Conservation (phyloP, 2,113 vertebrate species). For the Anthoscopus minutus region DNA sequence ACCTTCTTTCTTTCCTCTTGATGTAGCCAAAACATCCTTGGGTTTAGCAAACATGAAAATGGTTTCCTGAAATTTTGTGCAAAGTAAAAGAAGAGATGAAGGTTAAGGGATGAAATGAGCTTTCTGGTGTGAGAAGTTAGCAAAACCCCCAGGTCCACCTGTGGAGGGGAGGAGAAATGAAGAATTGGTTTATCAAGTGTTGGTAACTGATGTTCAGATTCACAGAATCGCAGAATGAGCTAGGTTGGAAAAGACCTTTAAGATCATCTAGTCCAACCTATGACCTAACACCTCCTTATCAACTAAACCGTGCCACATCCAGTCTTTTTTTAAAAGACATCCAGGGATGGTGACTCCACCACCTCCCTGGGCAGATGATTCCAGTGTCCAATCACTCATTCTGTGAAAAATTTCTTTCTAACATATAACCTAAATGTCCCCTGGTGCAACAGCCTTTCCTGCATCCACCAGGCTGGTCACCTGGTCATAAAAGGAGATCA, state of each 20-base stretch:
- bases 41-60: background rate
- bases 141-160: background rate
- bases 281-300: background rate
- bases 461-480: background rate
- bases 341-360: accelerated
- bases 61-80: background rate
- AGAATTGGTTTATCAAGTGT: accelerated
- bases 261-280: background rate
- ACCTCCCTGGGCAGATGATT: background rate
- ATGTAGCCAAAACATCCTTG: background rate
- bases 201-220: background rate
- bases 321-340: background rate
- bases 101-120: background rate
- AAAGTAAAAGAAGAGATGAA: background rate
- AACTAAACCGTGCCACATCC: background rate
- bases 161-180: background rate
- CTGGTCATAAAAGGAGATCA: background rate
- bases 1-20: background rate
- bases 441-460: background rate
- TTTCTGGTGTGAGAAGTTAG: background rate
- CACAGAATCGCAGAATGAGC: background rate
- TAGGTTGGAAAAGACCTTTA: background rate
- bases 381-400: background rate
- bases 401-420: background rate
- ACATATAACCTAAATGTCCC: background rate